phyloP scores from a whole-genome alignment of 2,113 vertebrate species.

The Cnemophilus loriae region DNA sequence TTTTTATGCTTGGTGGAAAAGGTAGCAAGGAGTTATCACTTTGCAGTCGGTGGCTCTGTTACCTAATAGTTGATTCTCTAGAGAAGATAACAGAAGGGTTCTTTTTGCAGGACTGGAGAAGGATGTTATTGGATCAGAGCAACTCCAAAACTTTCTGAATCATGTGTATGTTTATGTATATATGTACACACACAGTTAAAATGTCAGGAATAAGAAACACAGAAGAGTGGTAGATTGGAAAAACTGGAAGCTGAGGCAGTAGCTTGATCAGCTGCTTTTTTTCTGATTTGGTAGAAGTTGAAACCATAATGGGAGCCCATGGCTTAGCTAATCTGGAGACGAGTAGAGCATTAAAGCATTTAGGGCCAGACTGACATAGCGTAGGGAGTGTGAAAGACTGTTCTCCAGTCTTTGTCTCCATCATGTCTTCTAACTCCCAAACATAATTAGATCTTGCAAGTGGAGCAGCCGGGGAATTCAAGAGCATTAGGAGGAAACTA shows the following conservation, averaged over 20 bases:
- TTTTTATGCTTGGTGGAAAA: neutral
- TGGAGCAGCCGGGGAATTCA: neutral
- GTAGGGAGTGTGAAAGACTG: neutral
- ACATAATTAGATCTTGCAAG: neutral
- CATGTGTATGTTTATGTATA: rapidly evolving
- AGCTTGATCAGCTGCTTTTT: neutral
- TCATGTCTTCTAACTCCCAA: neutral
- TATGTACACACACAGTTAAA: neutral
- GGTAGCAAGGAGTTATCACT: neutral
- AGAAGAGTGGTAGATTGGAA: neutral
- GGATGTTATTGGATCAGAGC: neutral
- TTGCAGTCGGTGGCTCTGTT: neutral
- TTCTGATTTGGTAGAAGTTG: neutral
- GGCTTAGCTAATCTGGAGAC: neutral
- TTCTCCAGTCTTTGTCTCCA: neutral
- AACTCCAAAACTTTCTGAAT: neutral
- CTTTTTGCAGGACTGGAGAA: neutral
- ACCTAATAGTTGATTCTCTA: neutral
- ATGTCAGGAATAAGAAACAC: neutral
- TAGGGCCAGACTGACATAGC: neutral
- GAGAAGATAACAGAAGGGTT: neutral
- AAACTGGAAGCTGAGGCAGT: neutral
- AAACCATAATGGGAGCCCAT: neutral
- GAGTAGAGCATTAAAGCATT: rapidly evolving
- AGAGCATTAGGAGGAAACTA: neutral